Conservation (phyloP, 2,888 invertebrate genomes). For the Chrysolina oricalcia region DNA sequence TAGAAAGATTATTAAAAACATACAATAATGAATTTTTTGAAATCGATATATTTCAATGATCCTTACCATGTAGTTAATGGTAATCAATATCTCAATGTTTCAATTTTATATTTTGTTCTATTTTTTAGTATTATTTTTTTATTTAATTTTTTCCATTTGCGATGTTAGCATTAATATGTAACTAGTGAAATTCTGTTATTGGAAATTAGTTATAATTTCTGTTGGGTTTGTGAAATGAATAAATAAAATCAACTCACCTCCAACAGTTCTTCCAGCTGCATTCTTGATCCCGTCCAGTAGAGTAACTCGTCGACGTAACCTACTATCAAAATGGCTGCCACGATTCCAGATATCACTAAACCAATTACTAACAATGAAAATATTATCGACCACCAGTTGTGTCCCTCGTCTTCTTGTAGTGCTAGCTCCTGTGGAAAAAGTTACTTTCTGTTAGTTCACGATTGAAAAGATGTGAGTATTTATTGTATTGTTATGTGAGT, state of each 20-base stretch:
- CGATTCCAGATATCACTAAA: constrained; percentile 89
- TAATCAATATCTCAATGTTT: no score
- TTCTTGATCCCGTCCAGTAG: constrained; percentile 90
- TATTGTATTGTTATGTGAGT: constrained; percentile 2
- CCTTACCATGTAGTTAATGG: no score
- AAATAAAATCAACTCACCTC: constrained; percentile 76
- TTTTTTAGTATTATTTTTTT: no score
- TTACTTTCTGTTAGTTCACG: not conserved
- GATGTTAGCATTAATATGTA: no score
- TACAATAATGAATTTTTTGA: no score
- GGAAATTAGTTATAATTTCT: no score
- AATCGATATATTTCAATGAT: no score
- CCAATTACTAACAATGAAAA: constrained; percentile 91
- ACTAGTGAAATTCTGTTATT: no score
- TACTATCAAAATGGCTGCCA: constrained; percentile 90
- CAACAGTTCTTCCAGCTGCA: constrained; percentile 89
- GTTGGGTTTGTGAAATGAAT: no score
- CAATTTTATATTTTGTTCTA: no score
- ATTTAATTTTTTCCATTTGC: no score
- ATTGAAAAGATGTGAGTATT: not conserved
- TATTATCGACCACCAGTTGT: constrained; percentile 92
- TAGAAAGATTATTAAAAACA: no score
- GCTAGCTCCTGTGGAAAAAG: constrained; percentile 79
- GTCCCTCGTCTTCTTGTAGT: constrained; percentile 84
- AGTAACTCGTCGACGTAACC: constrained; percentile 92